Conservation (phyloP, 1,140 invertebrate species). For the Drosophila nikananu region DNA sequence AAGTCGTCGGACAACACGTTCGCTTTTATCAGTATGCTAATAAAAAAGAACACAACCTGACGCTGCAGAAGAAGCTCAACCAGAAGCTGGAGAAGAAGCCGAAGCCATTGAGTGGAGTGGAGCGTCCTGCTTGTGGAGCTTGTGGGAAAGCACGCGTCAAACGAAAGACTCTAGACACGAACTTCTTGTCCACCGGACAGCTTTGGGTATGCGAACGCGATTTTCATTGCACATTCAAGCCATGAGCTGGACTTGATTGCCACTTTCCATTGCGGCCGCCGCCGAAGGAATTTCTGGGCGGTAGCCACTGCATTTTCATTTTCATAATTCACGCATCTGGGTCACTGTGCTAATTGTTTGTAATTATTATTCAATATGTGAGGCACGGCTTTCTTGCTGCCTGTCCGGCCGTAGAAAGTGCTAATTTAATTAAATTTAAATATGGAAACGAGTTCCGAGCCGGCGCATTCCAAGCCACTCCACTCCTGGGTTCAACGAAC, state of each 20-base stretch:
- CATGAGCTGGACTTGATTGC: conserved; percentile 35
- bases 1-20: conserved; percentile 45
- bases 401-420: conserved; percentile 65
- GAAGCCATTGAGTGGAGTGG: conserved; percentile 3
- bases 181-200: conserved; percentile 42
- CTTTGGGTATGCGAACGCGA: conserved; percentile 29
- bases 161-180: conserved; percentile 66
- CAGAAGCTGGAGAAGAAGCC: conserved; percentile 11
- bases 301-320: conserved; percentile 32
- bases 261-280: conserved; percentile 45
- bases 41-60: conserved; percentile 49
- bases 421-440: conserved; percentile 76
- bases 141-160: conserved; percentile 17
- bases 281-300: conserved; percentile 36
- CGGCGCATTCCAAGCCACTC: conserved; percentile 14
- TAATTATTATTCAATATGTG: conserved; percentile 81
- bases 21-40: conserved; percentile 74
- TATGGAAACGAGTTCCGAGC: conserved; percentile 55
- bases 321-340: conserved; percentile 69
- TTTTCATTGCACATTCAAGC: conserved; percentile 46
- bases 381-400: conserved; percentile 30
- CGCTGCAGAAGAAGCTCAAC: conserved; percentile 7
- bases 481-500: conserved; percentile 32
- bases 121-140: conserved; percentile 40
- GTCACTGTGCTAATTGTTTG: conserved; percentile 74